phyloP scores from a whole-genome alignment of 30 jellyfish, hydroid and myxozoan genomes.

The Aurelia aurita complex sp. Pacific region DNA sequence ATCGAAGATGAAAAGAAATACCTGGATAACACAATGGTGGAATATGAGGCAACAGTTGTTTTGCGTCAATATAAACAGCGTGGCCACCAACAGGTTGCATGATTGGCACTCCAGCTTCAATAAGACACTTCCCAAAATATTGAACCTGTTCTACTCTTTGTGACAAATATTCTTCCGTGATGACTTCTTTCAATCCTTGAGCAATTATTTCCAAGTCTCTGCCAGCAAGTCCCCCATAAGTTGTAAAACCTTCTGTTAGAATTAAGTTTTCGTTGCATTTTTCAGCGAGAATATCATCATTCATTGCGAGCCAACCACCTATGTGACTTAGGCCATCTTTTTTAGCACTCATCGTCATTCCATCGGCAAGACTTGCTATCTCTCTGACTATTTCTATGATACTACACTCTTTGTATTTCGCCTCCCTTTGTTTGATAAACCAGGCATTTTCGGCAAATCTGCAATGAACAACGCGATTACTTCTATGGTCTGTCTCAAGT shows the following conservation, averaged over 20 bases:
- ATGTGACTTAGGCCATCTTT: slow-evolving; percentile 80
- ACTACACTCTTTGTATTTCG: slow-evolving; percentile 22
- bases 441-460: slow-evolving; percentile 85
- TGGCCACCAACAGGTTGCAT: slow-evolving; percentile 83
- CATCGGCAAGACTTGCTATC: slow-evolving; percentile 67
- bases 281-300: slow-evolving; percentile 63
- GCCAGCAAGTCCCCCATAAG: slow-evolving; percentile 78
- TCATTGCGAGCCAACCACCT: slow-evolving; percentile 75
- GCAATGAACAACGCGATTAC: no score
- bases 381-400: slow-evolving; percentile 63
- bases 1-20: neutral
- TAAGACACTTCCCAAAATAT: slow-evolving; percentile 55
- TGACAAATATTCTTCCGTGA: slow-evolving; percentile 56
- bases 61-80: slow-evolving; percentile 81
- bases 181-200: slow-evolving; percentile 70
- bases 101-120: slow-evolving; percentile 60
- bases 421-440: slow-evolving; percentile 70
- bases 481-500: no score
- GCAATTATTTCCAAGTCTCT: slow-evolving; percentile 73
- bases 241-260: slow-evolving; percentile 62
- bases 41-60: slow-evolving; percentile 55
- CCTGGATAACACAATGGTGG: slow-evolving; percentile 75
- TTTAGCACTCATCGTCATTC: slow-evolving; percentile 85
- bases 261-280: slow-evolving; percentile 60
- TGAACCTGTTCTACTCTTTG: slow-evolving; percentile 77